Base-by-base conservation (phyloP, 2,888 invertebrate species). In the Leptinotarsa rubiginosa region DNA sequence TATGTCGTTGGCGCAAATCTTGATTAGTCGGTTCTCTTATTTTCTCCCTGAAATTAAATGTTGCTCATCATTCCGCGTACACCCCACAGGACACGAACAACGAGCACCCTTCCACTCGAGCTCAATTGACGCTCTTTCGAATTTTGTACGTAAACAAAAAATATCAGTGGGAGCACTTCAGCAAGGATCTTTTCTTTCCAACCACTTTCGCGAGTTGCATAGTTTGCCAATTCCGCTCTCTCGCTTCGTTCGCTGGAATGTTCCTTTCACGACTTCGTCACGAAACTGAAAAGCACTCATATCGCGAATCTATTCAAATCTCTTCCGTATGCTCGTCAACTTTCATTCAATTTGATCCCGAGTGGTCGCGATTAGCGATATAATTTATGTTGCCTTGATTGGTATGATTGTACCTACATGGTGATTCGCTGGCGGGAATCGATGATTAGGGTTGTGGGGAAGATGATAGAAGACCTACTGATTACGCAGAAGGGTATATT, bases 281-380 rank as follows among this genome's bases (percentile, higher is more conserved):
- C 41, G 13, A 56, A 67, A 69, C 69, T 69, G 20, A 47, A 69
- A 69, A 69, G 69, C 69, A 69, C 69, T 69, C 69, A 59, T 69
- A 69, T 69, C 47, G 41, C 47, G 41, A 69, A 56, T 69, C 69
- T 22, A 69, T 69, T 69, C 69, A 69, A 69, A 47, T 56, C 69
- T 56, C 68, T 69, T 41, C 18, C 56, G 69, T 69, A 41, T 56
- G 69, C 69, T 69, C 20, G 59, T 31, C 69, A 68, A 69, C 41
- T 69, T 52, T 67, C 52, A 47, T 54, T 56, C 47, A 52, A 59
- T 69, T 69, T 69, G 47, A 20, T 50, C 69, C 1, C 47, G 68
- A 69, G 52, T 56, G 68, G 20, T 16, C 15, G 68, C 68, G 52
- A 69, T 69, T 69, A 41, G 50, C 20, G 69, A 41, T 47, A 31